Conservation (phyloP, 2,113 vertebrate species). For the Muscicapa adusta region DNA sequence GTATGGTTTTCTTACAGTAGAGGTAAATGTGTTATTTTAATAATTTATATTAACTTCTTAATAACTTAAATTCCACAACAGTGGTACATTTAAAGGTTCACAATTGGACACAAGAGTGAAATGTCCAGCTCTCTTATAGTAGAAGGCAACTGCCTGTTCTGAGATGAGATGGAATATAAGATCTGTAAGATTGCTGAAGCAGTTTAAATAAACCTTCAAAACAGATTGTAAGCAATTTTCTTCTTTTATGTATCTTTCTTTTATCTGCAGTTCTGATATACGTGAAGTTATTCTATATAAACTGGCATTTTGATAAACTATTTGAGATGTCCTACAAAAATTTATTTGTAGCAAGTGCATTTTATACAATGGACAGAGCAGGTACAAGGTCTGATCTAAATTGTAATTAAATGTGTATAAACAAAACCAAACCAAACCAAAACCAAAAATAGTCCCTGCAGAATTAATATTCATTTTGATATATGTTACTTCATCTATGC, state of each 20-base stretch:
- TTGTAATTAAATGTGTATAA: not conserved
- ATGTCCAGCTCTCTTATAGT: not conserved
- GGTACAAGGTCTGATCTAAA: not conserved
- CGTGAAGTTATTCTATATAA: not conserved
- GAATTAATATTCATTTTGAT: not conserved
- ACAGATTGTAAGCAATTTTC: not conserved
- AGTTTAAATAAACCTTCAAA: not conserved
- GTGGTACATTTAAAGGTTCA: not conserved
- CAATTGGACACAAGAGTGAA: not conserved
- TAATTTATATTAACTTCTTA: not conserved
- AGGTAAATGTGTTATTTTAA: not conserved
- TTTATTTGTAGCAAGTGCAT: not conserved
- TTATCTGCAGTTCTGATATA: not conserved
- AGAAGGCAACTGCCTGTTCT: not conserved
- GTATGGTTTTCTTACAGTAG: not conserved
- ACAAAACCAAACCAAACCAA: too few relatives aligned
- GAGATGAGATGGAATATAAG: not conserved
- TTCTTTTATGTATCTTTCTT: not conserved
- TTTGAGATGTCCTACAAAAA: not conserved
- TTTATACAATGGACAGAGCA: not conserved
- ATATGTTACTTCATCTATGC: not conserved
- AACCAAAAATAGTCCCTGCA: not conserved
- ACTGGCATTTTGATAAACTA: not conserved
- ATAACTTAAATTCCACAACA: not conserved
- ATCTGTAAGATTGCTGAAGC: rapidly evolving